phyloP scores from a whole-genome alignment of 2,888 invertebrate genomes.

The Tinea pellionella region DNA sequence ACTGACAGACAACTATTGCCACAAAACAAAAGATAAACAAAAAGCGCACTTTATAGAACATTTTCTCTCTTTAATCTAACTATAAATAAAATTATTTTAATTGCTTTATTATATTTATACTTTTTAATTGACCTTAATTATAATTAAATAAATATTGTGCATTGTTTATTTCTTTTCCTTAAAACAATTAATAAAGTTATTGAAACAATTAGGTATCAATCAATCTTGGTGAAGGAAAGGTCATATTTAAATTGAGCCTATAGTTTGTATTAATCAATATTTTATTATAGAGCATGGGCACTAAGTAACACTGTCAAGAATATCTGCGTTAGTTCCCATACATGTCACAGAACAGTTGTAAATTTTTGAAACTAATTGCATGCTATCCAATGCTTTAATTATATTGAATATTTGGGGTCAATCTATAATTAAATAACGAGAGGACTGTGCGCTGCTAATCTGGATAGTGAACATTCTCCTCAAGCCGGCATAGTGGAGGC shows the following conservation, averaged over 20 bases:
- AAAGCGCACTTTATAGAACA: neutral
- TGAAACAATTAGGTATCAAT: neutral
- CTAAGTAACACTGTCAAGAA: neutral
- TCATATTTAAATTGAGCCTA: neutral
- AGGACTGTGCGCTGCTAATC: no score
- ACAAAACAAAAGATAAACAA: neutral
- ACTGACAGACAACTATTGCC: neutral
- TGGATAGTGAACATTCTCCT: no score
- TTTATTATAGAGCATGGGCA: no score
- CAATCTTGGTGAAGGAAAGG: neutral
- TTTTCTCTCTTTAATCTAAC: neutral
- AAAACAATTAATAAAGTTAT: neutral
- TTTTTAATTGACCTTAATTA: neutral
- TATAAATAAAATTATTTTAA: neutral
- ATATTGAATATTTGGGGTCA: no score
- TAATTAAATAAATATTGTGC: neutral
- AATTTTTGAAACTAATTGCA: no score
- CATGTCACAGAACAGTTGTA: no score
- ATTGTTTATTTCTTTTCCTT: neutral
- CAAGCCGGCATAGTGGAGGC: no score
- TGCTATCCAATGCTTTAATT: no score
- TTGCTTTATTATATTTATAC: neutral
- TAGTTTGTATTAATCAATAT: neutral
- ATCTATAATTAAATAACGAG: no score
- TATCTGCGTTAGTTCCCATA: neutral